Percentiles rank a stretch among this genome's conserved stretches.
These are phyloP conservation scores for Lagorchestes hirsutus DNA, from an alignment of 2,797 vertebrate species.

Conservation along the genomic window DNA sequence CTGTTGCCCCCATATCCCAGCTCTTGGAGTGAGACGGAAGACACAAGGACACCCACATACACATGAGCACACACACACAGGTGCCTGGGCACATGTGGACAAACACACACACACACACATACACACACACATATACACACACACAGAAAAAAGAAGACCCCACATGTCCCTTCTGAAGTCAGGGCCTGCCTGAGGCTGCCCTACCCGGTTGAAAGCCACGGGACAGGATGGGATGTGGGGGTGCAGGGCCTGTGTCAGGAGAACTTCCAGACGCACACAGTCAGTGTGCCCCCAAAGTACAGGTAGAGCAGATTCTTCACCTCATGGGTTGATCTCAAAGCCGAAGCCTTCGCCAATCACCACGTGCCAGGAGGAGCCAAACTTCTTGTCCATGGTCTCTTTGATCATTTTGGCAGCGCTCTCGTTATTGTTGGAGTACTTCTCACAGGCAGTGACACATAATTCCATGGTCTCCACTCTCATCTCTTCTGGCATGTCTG, in stretches of 20 bases:
- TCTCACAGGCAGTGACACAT: constrained; percentile 96
- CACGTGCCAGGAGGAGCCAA: constrained; percentile 98
- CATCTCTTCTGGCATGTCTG: constrained; percentile 99
- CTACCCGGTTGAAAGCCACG: constrained; percentile 53
- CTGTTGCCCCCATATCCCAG: not conserved
- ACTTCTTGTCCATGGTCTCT: constrained; percentile 99
- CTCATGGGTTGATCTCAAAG: constrained; percentile 98
- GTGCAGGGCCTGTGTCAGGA: constrained; percentile 86
- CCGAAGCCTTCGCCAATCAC: constrained; percentile 98
- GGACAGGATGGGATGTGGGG: not conserved
- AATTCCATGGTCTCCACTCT: constrained; percentile 96
- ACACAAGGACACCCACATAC: not conserved
- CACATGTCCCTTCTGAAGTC: constrained; percentile 77
- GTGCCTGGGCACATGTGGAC: not conserved
- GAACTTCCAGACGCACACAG: constrained; percentile 98
- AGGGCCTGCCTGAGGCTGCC: constrained; percentile 77
- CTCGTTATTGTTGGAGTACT: constrained; percentile 97
- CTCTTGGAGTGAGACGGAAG: constrained; percentile 39
- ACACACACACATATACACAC: constrained; percentile 70
- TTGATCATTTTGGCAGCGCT: constrained; percentile 98
- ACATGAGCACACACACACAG: constrained; percentile 15
- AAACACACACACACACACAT: constrained; percentile 19
- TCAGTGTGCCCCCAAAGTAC: constrained; percentile 97
- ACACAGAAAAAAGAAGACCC: constrained; percentile 67
- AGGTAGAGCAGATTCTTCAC: constrained; percentile 99